Conservation (phyloP, 2,113 vertebrate genomes). For the Salminus brasiliensis region DNA sequence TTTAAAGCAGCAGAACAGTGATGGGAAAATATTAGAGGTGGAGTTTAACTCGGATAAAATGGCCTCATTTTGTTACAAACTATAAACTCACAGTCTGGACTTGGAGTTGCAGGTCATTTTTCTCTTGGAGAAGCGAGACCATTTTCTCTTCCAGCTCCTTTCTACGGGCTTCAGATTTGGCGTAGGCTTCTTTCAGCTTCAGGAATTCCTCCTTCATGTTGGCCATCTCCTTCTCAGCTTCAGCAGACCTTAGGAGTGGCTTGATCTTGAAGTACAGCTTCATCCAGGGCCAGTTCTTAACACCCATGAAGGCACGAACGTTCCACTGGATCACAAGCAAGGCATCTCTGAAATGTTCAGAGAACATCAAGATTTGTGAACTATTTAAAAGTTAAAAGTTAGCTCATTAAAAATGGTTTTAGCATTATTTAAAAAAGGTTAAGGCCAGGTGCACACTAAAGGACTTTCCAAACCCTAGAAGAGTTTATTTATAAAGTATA, state of each 20-base stretch:
- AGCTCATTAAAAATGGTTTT: neutral
- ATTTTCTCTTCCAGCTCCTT: conserved; percentile 89
- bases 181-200: conserved; percentile 81
- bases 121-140: conserved; percentile 87
- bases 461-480: no score
- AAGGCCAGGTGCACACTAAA: neutral
- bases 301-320: conserved; percentile 83
- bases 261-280: conserved; percentile 88
- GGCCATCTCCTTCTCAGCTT: conserved; percentile 84
- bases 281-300: conserved; percentile 90
- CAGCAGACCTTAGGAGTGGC: conserved; percentile 79
- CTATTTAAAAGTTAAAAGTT: no score
- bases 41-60: neutral
- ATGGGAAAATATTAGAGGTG: neutral
- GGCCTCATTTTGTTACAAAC: neutral
- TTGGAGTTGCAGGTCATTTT: conserved; percentile 87
- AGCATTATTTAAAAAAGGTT: neutral
- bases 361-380: no score
- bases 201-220: conserved; percentile 86
- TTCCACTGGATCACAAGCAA: conserved; percentile 83
- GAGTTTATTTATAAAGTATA: no score
- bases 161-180: conserved; percentile 80
- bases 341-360: conserved; percentile 69
- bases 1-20: neutral
- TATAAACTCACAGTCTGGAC: conserved; percentile 80